Percentiles rank a stretch among this genome's conserved stretches.
Conservation (phyloP, 2,113 vertebrate species). For the Scolopax mira region DNA sequence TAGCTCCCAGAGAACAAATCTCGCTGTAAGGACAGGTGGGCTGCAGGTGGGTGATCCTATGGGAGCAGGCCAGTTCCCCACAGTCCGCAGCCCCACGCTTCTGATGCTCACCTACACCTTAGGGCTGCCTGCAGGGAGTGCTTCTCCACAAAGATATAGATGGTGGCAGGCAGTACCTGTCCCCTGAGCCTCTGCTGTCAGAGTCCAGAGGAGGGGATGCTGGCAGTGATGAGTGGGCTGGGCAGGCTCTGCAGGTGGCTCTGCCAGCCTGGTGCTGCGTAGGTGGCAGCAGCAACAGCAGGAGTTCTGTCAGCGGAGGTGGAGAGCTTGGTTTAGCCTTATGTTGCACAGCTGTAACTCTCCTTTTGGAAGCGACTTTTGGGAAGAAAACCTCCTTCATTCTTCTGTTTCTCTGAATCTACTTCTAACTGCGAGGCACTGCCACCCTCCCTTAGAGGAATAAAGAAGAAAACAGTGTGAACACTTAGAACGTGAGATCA, state of each 20-base stretch:
- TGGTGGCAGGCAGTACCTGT: not conserved
- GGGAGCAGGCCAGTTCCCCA: not conserved
- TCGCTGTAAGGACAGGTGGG: not conserved
- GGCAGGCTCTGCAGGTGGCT: not conserved
- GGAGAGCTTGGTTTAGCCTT: not conserved
- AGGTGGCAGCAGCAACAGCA: not conserved
- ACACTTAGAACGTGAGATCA: not conserved
- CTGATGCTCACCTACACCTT: not conserved
- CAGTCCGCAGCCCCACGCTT: not conserved
- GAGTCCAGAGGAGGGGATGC: not conserved
- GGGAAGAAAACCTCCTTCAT: not conserved
- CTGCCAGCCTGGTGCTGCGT: not conserved
- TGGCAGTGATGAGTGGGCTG: not conserved
- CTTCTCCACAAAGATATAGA: rapidly evolving
- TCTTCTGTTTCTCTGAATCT: not conserved
- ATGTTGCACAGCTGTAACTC: not conserved
- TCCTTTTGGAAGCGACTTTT: not conserved
- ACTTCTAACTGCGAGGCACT: not conserved
- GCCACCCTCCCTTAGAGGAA: not conserved
- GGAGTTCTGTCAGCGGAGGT: not conserved
- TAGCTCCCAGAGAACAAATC: not conserved
- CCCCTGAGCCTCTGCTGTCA: not conserved
- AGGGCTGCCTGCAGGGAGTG: not conserved
- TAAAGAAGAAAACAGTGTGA: not conserved
- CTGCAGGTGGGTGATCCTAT: not conserved